Base-by-base conservation (phyloP, 2,797 vertebrate species). In the Botia kubotai region DNA sequence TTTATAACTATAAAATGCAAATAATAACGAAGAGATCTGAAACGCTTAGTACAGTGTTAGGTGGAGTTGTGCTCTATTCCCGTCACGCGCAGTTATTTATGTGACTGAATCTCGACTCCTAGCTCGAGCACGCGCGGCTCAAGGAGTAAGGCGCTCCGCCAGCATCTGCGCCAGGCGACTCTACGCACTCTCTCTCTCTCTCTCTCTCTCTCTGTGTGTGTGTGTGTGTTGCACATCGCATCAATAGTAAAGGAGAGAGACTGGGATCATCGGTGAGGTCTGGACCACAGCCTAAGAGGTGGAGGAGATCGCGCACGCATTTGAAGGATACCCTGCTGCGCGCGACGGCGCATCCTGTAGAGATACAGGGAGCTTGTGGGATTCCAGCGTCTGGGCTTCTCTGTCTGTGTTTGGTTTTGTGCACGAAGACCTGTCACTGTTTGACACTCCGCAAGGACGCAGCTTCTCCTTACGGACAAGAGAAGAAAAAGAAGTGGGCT, bases 311-410 rank as follows among this genome's bases (percentile, higher is more conserved):
- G 53, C 11, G 72, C 26, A 68, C 29, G 58, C 58, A 19, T 72
- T 50, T 71, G 72, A 58, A 82, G 83, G 82, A 87, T 87, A 77
- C 73, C 75, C 68, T 68, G 73, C 75, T 60, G 77, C 43, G 77
- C 63, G 52, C 66, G 78, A 76, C 81, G 72, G 81, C 75, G 77
- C 71, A 65, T 81, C 63, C 33, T 75, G 55, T 82, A 82, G 73
- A 81, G 19, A 79, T 39, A 66, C 62, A 39, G 11, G 55, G 23
- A 84, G 68, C 63, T 39, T 67, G 48, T 53, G 75, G 86, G 77
- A 86, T 82, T 75, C 72, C 72, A 71, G 71, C 72, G 69, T 65
- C 39, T 70, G 68, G 63, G 50, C 58, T 72, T 52, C 46, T 73
- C 70, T 79, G 70, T 85, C 72, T 58, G 76, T 72, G 55, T 77